phyloP scores from a whole-genome alignment of 1,140 invertebrate species.

The Palaemon carinicauda region DNA sequence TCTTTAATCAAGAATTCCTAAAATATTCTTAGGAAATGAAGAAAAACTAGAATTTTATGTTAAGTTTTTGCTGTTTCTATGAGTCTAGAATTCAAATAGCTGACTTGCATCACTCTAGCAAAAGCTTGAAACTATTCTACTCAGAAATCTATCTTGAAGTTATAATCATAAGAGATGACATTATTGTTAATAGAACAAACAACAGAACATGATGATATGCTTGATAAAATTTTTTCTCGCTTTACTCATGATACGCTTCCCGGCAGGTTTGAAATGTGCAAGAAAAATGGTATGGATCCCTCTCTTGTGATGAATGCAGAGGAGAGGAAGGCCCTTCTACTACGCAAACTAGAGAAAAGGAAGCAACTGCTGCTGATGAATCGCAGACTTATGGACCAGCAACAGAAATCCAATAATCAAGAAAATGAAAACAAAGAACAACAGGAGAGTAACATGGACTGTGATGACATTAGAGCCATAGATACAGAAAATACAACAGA shows the following conservation, averaged over 20 bases:
- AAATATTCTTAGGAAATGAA: too few species aligned
- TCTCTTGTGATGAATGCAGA: constrained; percentile 32
- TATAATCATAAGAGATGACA: too few species aligned
- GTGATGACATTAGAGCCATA: background rate
- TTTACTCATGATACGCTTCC: background rate
- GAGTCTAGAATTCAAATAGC: too few species aligned
- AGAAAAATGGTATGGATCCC: constrained; percentile 16
- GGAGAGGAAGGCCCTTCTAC: background rate
- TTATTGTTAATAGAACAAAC: background rate
- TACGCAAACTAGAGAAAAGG: background rate
- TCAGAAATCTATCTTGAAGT: too few species aligned
- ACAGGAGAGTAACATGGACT: background rate
- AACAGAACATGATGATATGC: background rate
- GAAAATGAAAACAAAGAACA: background rate
- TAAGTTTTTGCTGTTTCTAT: too few species aligned
- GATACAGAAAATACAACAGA: background rate
- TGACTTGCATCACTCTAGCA: background rate
- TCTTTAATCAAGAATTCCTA: too few species aligned
- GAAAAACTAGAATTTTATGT: background rate
- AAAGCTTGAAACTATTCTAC: background rate
- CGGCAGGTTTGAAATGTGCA: background rate
- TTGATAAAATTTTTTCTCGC: background rate
- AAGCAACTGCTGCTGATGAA: background rate
- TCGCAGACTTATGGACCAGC: background rate
- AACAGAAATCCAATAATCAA: background rate